phyloP scores from a whole-genome alignment of 2,888 invertebrate genomes.

The Crematogaster levior region DNA sequence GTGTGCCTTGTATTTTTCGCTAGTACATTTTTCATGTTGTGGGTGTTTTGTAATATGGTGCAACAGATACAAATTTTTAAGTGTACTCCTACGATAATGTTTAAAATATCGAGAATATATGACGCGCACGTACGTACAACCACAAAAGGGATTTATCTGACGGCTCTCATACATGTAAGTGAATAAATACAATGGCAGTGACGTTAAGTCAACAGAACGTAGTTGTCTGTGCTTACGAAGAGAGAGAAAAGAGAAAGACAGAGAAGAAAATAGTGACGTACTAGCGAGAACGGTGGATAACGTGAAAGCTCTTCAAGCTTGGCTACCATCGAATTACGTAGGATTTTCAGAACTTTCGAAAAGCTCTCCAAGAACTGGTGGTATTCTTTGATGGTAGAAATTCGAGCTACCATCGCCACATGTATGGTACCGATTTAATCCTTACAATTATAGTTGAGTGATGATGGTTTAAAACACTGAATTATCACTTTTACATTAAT shows the following conservation, averaged over 20 bases:
- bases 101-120: constrained; percentile 2
- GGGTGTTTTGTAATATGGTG: neutral
- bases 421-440: constrained; percentile 4
- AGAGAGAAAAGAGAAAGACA: neutral
- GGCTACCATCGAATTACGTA: constrained; percentile 66
- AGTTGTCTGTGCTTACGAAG: constrained; percentile 59
- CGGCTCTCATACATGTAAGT: constrained; percentile 52
- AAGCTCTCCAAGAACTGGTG: constrained; percentile 27
- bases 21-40: neutral
- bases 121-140: neutral
- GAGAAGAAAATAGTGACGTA: constrained; percentile 45
- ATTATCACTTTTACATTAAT: neutral
- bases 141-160: constrained; percentile 49
- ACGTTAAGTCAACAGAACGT: constrained; percentile 66
- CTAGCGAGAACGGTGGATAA: constrained; percentile 59
- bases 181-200: constrained; percentile 67
- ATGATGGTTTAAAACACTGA: neutral
- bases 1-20: neutral
- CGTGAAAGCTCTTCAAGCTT: constrained; percentile 64
- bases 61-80: constrained; percentile 7
- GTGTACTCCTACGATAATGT: neutral
- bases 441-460: neutral
- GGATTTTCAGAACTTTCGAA: constrained; percentile 63
- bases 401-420: constrained; percentile 5
- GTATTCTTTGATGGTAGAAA: constrained; percentile 11